Percentiles rank a stretch among this genome's conserved stretches.
Evolutionary conservation across 2,797 vertebrate genomes (phyloP).

Genomic region (Gouania willdenowi): DNA sequence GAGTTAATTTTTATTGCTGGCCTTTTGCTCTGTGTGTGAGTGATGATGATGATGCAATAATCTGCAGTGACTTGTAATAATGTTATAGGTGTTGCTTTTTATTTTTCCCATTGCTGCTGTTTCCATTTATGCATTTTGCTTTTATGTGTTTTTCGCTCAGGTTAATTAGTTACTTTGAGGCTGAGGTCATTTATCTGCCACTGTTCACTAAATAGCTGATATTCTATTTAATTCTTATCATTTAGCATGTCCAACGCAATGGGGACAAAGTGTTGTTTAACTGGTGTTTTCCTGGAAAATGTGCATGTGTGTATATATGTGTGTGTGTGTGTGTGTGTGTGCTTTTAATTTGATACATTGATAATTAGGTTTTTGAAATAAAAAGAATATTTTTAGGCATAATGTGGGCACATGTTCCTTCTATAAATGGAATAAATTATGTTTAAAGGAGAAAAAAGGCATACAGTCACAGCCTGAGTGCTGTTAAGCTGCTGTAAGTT

Average conservation of each 20-base stretch:
- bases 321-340: too few relatives aligned
- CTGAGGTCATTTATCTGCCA: neutral
- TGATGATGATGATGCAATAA: constrained; percentile 1
- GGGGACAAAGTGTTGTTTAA: constrained; percentile 10
- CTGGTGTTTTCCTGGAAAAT: neutral
- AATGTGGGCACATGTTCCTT: too few relatives aligned
- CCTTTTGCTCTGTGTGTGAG: neutral
- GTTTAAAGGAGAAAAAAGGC: too few relatives aligned
- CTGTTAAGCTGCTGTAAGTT: too few relatives aligned
- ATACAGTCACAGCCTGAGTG: too few relatives aligned
- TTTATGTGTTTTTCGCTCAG: neutral
- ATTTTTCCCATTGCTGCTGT: constrained; percentile 4
- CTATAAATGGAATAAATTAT: too few relatives aligned
- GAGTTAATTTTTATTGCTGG: neutral
- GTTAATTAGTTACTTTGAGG: neutral
- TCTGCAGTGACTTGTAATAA: constrained; percentile 9
- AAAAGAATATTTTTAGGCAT: too few relatives aligned
- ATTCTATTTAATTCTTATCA: neutral
- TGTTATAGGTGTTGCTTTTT: constrained; percentile 10
- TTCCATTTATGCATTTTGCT: neutral
- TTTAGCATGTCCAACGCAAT: neutral
- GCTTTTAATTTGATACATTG: too few relatives aligned
- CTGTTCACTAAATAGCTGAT: neutral
- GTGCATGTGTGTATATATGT: constrained; percentile 11
- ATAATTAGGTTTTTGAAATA: too few relatives aligned